Conservation (phyloP, 1,140 invertebrate species). For the Hestina assimilis region DNA sequence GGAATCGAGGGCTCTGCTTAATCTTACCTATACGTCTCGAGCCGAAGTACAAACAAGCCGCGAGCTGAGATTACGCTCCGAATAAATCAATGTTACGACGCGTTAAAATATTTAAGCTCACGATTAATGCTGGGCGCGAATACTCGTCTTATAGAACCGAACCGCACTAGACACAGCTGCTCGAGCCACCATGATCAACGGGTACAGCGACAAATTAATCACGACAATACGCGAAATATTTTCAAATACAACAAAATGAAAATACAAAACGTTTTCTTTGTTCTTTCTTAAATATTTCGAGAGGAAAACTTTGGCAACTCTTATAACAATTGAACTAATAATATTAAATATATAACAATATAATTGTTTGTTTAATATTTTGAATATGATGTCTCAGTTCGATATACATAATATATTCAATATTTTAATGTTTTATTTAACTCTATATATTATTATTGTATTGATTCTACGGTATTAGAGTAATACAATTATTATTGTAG, state of each 20-base stretch:
- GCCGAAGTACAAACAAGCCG: constrained; percentile 75
- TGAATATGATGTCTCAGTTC: no score
- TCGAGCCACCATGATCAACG: constrained; percentile 40
- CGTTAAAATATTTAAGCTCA: constrained; percentile 78
- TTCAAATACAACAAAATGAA: constrained; percentile 15
- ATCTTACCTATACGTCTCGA: constrained; percentile 75
- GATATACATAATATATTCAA: no score
- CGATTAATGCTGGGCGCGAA: constrained; percentile 71
- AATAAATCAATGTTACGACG: constrained; percentile 78
- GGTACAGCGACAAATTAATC: constrained; percentile 52
- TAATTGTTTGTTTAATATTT: no score
- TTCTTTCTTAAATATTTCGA: constrained; percentile 10
- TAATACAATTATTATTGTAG: no score
- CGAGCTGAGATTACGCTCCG: constrained; percentile 71
- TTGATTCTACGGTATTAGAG: no score
- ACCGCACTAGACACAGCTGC: constrained; percentile 54
- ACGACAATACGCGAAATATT: constrained; percentile 41
- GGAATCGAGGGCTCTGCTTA: constrained; percentile 56
- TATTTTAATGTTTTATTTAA: no score
- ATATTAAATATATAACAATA: no score
- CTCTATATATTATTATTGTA: no score
- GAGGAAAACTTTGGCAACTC: not conserved
- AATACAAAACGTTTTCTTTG: not conserved
- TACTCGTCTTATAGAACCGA: constrained; percentile 60
- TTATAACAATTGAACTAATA: not conserved